phyloP scores from a whole-genome alignment of 2,113 vertebrate genomes.

The Himantopus leucocephalus region DNA sequence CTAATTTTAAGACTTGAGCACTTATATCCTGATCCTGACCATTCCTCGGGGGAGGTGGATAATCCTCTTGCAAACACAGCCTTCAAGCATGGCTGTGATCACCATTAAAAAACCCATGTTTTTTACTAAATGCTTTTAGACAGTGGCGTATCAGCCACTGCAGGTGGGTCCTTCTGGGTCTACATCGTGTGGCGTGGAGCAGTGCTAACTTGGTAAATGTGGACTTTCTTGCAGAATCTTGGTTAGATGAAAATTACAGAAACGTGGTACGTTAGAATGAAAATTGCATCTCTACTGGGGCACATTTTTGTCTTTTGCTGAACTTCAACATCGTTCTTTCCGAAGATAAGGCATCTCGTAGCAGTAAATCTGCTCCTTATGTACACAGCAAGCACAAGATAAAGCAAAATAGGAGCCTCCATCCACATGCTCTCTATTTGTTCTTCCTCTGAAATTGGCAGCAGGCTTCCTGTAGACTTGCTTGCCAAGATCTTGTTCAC shows the following conservation, averaged over 20 bases:
- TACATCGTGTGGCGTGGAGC: not conserved
- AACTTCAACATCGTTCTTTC: slow-evolving; percentile 20
- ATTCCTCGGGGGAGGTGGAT: not conserved
- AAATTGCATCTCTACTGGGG: not conserved
- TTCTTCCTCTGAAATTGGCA: slow-evolving; percentile 36
- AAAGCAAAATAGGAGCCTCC: slow-evolving; percentile 36
- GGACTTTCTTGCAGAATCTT: not conserved
- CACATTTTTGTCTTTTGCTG: slow-evolving; percentile 43
- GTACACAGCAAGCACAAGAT: slow-evolving; percentile 12
- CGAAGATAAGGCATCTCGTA: not conserved
- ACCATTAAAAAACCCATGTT: not conserved
- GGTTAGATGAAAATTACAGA: slow-evolving; percentile 16
- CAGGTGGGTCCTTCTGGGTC: not conserved
- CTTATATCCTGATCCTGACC: not conserved
- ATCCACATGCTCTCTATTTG: not conserved
- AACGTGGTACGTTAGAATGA: not conserved
- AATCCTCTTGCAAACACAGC: slow-evolving; percentile 15
- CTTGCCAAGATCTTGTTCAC: slow-evolving; percentile 19
- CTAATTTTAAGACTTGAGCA: not conserved
- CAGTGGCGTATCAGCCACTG: not conserved
- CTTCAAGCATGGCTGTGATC: not conserved
- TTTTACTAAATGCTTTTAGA: not conserved
- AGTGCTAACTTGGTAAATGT: not conserved
- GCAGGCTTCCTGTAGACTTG: not conserved
- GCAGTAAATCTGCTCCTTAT: slow-evolving; percentile 29